Percentiles rank a stretch among this genome's conserved stretches.
Conservation (phyloP, 2,888 invertebrate species). For the Periphyllus acericola region DNA sequence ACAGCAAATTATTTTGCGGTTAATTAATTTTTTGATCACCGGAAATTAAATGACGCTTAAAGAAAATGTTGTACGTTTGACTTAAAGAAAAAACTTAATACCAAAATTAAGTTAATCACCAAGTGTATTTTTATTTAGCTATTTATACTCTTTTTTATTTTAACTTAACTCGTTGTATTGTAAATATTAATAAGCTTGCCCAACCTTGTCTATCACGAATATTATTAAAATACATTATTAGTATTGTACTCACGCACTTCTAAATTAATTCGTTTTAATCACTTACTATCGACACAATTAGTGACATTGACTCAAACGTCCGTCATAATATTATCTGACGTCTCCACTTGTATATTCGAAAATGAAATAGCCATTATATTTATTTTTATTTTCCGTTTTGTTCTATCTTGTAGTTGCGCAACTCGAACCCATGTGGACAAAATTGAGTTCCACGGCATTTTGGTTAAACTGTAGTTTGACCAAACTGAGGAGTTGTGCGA, state of each 20-base stretch:
- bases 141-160: too few relatives aligned
- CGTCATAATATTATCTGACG: not conserved
- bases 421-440: not conserved
- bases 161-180: not conserved
- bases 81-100: too few relatives aligned
- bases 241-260: not conserved
- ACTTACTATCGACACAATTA: not conserved
- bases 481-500: too few relatives aligned
- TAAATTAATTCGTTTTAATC: not conserved
- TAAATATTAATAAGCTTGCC: not conserved
- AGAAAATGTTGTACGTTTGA: too few relatives aligned
- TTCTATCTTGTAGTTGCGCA: not conserved
- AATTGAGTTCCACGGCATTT: not conserved
- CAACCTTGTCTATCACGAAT: not conserved
- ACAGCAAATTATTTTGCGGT: not conserved
- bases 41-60: too few relatives aligned
- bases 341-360: not conserved
- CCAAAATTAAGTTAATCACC: too few relatives aligned
- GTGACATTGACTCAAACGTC: not conserved
- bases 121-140: too few relatives aligned
- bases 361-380: not conserved
- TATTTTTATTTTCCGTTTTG: not conserved
- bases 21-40: too few relatives aligned
- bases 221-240: not conserved
- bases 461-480: too few relatives aligned